These are phyloP conservation scores for Myiagra hebetior DNA, from an alignment of 2,113 vertebrate genomes.

Conservation along the genomic window DNA sequence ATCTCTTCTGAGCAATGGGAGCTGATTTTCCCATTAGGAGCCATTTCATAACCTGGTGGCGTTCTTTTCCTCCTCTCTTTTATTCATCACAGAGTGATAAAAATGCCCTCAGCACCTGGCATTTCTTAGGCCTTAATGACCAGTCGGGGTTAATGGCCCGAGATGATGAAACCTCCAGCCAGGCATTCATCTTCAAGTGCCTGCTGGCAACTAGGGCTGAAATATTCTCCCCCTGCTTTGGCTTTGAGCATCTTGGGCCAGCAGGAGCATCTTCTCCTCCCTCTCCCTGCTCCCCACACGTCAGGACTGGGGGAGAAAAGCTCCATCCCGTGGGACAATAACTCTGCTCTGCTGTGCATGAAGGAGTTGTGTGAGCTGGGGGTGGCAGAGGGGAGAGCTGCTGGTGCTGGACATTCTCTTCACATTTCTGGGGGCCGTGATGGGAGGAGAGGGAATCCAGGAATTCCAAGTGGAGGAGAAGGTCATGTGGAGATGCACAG, in stretches of 20 bases:
- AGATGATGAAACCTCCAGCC: slow-evolving; percentile 29
- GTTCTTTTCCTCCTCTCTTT: not conserved
- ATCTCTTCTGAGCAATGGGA: not conserved
- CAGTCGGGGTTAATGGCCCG: not conserved
- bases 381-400: not conserved
- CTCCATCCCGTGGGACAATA: rapidly evolving
- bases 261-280: not conserved
- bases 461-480: not conserved
- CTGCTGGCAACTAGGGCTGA: slow-evolving; percentile 18
- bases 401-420: not conserved
- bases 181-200: slow-evolving; percentile 16
- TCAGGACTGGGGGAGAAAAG: not conserved
- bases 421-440: not conserved
- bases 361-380: not conserved
- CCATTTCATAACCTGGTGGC: not conserved
- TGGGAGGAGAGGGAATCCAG: not conserved
- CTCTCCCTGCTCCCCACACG: not conserved
- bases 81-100: not conserved
- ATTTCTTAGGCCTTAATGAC: slow-evolving; percentile 17
- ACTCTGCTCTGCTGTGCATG: not conserved
- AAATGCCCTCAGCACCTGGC: not conserved
- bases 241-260: not conserved
- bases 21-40: not conserved
- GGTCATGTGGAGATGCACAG: not conserved
- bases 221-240: slow-evolving; percentile 12